A percentile compares a stretch with the other conserved stretches of the same genome.
Evolutionary conservation across 2,888 invertebrate species (phyloP).

Genomic region (Bugulina stolonifera): DNA sequence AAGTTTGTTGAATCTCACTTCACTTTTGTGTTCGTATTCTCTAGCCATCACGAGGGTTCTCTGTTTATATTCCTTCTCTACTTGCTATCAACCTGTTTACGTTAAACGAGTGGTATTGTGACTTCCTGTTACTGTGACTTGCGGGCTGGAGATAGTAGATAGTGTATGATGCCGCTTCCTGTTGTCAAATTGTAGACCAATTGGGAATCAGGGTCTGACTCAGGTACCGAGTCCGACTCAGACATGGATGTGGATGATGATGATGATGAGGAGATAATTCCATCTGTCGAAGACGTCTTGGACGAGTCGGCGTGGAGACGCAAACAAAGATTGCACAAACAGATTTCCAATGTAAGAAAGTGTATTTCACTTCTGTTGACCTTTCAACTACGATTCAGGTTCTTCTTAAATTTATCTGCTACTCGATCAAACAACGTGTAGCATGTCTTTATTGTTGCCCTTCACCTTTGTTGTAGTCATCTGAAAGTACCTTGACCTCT

Average conservation of each 20-base stretch:
- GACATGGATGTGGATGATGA: background rate
- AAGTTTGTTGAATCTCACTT: no score
- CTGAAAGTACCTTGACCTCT: conserved; percentile 3
- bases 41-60: no score
- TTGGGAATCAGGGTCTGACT: conserved; percentile 7
- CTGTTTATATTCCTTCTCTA: no score
- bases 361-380: background rate
- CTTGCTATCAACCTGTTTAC: no score
- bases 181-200: no score
- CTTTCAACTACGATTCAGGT: no score
- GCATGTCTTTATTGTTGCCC: background rate
- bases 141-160: no score
- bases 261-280: background rate
- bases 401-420: background rate
- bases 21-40: no score
- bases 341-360: background rate
- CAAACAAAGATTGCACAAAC: background rate
- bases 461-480: background rate
- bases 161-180: no score
- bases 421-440: background rate
- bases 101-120: no score
- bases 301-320: background rate
- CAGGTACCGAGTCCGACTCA: background rate
- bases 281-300: background rate
- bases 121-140: no score